Conservation (phyloP, 2,888 invertebrate species). For the Acheta domesticus region DNA sequence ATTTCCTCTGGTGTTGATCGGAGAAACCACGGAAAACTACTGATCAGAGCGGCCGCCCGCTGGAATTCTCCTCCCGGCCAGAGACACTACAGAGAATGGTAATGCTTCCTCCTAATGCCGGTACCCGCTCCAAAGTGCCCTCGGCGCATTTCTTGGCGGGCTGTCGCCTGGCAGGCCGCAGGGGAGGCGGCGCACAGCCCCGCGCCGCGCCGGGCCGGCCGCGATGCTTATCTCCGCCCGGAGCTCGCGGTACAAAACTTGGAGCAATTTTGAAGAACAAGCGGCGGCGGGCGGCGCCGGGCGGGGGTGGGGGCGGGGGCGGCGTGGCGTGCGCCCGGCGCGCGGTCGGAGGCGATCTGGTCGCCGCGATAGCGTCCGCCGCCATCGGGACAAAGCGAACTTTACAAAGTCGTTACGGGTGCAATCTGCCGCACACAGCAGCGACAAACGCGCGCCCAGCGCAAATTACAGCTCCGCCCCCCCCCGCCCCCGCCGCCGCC, state of each 20-base stretch:
- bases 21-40: no score
- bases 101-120: no score
- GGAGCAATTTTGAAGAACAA: constrained; percentile 18
- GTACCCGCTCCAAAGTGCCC: no score
- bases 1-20: no score
- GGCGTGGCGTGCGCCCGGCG: neutral
- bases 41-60: no score
- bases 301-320: neutral
- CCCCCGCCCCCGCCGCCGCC: neutral
- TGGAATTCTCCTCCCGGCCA: no score
- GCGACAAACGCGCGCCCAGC: neutral
- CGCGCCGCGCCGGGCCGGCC: neutral
- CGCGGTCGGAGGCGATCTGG: neutral
- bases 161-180: no score
- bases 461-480: neutral
- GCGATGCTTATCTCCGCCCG: neutral
- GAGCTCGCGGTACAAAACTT: neutral
- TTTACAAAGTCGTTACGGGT: constrained; percentile 1
- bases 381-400: neutral
- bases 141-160: no score
- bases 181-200: no score
- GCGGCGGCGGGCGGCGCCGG: neutral
- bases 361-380: neutral
- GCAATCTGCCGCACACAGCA: neutral
- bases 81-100: no score